Evolutionary conservation across 2,113 vertebrate genomes (phyloP).

Genomic region (Seriola dumerili): DNA sequence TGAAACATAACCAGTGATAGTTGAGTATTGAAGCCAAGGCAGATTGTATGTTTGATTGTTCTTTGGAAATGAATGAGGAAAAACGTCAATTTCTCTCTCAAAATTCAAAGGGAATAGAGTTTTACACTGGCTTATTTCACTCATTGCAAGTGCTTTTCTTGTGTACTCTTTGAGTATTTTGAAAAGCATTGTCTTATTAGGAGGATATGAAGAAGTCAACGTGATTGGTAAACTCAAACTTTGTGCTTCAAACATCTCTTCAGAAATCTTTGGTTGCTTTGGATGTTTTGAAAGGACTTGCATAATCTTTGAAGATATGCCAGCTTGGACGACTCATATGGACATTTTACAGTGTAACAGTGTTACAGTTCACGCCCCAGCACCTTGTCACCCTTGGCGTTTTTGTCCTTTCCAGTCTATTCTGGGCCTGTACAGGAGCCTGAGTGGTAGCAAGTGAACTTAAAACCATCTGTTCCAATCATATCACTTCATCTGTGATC

Average conservation of each 20-base stretch:
- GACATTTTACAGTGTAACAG: not conserved
- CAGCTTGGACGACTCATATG: not conserved
- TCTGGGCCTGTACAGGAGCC: constrained; percentile 33
- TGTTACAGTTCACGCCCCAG: constrained; percentile 6
- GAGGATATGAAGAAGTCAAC: not conserved
- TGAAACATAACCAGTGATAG: not conserved
- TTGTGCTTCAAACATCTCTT: not conserved
- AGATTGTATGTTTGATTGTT: not conserved
- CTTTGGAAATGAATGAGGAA: not conserved
- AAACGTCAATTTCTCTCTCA: no score
- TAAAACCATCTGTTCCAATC: constrained; percentile 75
- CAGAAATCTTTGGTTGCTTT: no score
- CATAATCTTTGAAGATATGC: not conserved
- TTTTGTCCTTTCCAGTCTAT: constrained; percentile 49
- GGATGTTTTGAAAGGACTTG: not conserved
- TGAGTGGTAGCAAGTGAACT: constrained; percentile 49
- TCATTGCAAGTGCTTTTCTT: not conserved
- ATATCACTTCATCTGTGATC: constrained; percentile 69
- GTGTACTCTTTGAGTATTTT: not conserved
- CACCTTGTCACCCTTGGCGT: constrained; percentile 31
- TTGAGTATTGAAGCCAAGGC: not conserved
- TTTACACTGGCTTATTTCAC: not conserved
- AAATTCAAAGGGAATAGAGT: not conserved
- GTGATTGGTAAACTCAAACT: not conserved
- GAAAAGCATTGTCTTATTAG: not conserved